A percentile compares a stretch with the other conserved stretches of the same genome.
Evolutionary conservation across 2,888 invertebrate species (phyloP).

Genomic region (Drosophila mettleri): DNA sequence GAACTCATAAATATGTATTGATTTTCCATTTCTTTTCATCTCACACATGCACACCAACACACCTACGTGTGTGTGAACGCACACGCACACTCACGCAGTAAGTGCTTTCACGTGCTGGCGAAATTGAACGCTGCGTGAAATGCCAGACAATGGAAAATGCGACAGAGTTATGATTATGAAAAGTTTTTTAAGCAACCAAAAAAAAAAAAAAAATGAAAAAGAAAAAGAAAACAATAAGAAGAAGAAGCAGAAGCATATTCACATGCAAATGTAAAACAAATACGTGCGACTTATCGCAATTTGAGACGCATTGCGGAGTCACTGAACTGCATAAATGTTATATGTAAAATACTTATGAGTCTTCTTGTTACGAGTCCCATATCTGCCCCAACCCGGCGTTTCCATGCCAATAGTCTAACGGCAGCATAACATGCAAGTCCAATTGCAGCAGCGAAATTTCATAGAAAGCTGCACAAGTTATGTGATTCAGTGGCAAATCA

Average conservation of each 20-base stretch:
- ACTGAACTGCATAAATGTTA: constrained; percentile 60
- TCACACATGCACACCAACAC: constrained; percentile 11
- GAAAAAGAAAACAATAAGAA: constrained; percentile 2
- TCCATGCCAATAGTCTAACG: constrained; percentile 48
- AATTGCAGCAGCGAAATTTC: constrained; percentile 22
- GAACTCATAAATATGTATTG: constrained; percentile 80
- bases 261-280: constrained; percentile 59
- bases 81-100: constrained; percentile 18
- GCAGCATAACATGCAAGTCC: constrained; percentile 62
- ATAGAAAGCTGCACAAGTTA: not conserved
- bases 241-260: constrained; percentile 17
- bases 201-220: not conserved
- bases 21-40: constrained; percentile 75
- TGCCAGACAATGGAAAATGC: constrained; percentile 54
- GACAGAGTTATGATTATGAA: constrained; percentile 76
- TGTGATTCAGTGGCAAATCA: not conserved
- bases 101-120: constrained; percentile 64
- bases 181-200: constrained; percentile 57
- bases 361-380: constrained; percentile 18
- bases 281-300: constrained; percentile 64
- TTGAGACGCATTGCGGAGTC: constrained; percentile 62
- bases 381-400: not conserved
- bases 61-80: no score
- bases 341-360: constrained; percentile 61
- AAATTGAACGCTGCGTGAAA: constrained; percentile 62